Percentiles rank a stretch among this genome's conserved stretches.
phyloP scores from a whole-genome alignment of 2,113 vertebrate genomes.

The Lynx canadensis region DNA sequence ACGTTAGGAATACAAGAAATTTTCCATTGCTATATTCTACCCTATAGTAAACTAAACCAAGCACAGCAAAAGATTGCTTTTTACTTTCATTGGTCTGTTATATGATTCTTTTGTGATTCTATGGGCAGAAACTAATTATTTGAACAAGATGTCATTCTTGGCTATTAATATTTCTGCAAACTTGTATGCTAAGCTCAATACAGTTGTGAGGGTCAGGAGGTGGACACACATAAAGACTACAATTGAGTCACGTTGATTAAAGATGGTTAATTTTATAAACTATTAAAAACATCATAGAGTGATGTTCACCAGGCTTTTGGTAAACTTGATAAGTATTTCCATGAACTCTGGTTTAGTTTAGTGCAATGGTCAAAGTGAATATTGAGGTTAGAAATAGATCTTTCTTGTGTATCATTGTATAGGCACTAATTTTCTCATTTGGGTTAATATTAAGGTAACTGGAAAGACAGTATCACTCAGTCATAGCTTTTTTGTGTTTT shows the following conservation, averaged over 20 bases:
- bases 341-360: not conserved
- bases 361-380: not conserved
- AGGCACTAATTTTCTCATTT: not conserved
- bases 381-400: not conserved
- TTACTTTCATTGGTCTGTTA: not conserved
- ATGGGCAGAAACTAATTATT: not conserved
- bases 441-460: not conserved
- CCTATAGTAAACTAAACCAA: constrained; percentile 11
- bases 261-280: not conserved
- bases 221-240: not conserved
- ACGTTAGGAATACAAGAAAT: not conserved
- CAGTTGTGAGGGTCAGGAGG: not conserved
- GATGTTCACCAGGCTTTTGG: not conserved
- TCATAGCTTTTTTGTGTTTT: not conserved
- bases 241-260: not conserved
- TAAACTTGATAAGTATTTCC: not conserved
- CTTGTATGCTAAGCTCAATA: not conserved
- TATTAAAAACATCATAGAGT: not conserved
- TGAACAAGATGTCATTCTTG: not conserved
- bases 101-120: not conserved
- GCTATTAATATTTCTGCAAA: not conserved
- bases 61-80: not conserved
- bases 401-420: not conserved
- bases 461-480: not conserved
- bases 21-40: not conserved